A percentile compares a stretch with the other conserved stretches of the same genome.
Conservation (phyloP, 2,113 vertebrate genomes). For the Corydoras maculifer region DNA sequence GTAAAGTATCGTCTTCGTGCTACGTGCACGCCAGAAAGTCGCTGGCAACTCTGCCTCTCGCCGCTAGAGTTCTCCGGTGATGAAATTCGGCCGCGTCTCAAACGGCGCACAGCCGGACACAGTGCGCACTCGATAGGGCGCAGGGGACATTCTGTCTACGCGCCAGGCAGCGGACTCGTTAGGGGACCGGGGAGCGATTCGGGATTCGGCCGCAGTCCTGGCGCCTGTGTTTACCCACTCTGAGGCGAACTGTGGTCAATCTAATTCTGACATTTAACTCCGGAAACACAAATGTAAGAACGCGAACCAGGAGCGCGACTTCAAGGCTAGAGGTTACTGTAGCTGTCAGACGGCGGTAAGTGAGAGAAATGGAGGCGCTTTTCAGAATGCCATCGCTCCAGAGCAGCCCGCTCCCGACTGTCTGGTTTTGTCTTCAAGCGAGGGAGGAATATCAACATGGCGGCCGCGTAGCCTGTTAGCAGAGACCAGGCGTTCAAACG, state of each 20-base stretch:
- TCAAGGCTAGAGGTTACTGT: constrained; percentile 46
- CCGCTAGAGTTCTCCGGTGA: constrained; percentile 72
- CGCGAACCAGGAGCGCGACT: constrained; percentile 38
- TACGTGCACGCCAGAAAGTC: constrained; percentile 35
- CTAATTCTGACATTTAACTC: constrained; percentile 68
- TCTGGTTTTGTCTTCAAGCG: constrained; percentile 45
- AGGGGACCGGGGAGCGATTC: neutral
- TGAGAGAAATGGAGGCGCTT: constrained; percentile 18
- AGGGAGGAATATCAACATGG: constrained; percentile 46
- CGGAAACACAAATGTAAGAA: constrained; percentile 58
- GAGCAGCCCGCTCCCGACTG: constrained; percentile 32
- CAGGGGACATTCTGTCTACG: neutral
- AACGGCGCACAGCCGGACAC: neutral
- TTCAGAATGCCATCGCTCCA: constrained; percentile 2
- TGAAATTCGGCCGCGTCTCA: constrained; percentile 42
- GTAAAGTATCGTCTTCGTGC: neutral
- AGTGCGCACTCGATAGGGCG: neutral
- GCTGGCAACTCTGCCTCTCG: constrained; percentile 40
- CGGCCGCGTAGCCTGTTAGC: constrained; percentile 40
- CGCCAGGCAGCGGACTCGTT: neutral
- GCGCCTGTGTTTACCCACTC: constrained; percentile 73
- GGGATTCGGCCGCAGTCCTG: constrained; percentile 31
- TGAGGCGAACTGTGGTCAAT: constrained; percentile 68
- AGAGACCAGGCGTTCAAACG: constrained; percentile 19
- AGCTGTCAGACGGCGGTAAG: constrained; percentile 59